These are phyloP conservation scores for Eleginops maclovinus DNA, from an alignment of 2,113 vertebrate species.

Conservation along the genomic window DNA sequence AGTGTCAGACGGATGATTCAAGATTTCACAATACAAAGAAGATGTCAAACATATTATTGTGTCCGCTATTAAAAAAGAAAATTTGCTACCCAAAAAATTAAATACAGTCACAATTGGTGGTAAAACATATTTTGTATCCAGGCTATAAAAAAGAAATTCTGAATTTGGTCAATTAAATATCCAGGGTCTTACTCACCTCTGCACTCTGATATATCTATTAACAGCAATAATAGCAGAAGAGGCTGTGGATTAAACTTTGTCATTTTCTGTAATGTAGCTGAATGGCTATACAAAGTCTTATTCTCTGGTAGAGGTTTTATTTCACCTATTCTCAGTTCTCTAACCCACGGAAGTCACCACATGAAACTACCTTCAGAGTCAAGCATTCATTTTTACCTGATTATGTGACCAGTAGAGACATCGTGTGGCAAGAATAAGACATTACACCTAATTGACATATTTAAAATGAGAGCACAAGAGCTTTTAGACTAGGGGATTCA, in stretches of 20 bases:
- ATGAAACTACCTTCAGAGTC: not conserved
- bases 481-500: too few species aligned
- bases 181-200: slow-evolving; percentile 47
- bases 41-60: not conserved
- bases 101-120: not conserved
- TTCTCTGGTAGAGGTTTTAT: not conserved
- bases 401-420: slow-evolving; percentile 27
- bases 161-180: not conserved
- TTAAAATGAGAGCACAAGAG: not conserved
- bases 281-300: not conserved
- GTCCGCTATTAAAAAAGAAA: not conserved
- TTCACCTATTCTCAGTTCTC: slow-evolving; percentile 51
- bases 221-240: slow-evolving; percentile 20
- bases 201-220: slow-evolving; percentile 18
- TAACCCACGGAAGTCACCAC: not conserved
- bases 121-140: not conserved
- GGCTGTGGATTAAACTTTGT: not conserved
- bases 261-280: slow-evolving; percentile 37
- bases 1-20: not conserved
- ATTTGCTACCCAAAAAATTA: not conserved
- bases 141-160: not conserved
- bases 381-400: not conserved
- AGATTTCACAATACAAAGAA: not conserved
- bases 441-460: not conserved
- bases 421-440: not conserved